Conservation (phyloP, 2,797 vertebrate species). For the Myioborus miniatus region DNA sequence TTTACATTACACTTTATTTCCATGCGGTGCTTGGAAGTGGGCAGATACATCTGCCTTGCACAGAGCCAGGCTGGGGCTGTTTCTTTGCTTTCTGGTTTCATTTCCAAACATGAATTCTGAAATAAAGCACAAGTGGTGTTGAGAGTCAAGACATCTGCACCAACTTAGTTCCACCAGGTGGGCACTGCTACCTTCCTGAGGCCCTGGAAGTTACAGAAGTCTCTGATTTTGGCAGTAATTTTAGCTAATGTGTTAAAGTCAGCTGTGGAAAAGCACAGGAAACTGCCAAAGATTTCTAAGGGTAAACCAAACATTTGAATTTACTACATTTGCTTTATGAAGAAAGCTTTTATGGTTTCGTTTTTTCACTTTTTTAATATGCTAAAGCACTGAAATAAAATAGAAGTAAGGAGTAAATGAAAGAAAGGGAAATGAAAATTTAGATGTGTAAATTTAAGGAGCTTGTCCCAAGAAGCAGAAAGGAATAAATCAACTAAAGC, state of each 20-base stretch:
- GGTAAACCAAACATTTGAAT: background rate
- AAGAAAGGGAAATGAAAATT: background rate
- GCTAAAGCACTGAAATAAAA: background rate
- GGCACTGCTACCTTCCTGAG: background rate
- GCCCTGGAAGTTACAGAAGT: background rate
- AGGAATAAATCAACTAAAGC: background rate
- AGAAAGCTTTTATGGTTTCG: background rate
- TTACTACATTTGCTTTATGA: background rate
- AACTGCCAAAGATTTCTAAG: background rate
- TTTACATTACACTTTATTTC: slow-evolving; percentile 4
- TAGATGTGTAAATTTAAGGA: background rate
- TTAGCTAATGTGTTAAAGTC: background rate
- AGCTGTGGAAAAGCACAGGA: background rate
- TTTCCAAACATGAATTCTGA: background rate
- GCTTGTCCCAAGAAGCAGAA: background rate
- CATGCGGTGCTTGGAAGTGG: background rate
- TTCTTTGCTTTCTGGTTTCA: background rate
- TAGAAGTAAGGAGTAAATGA: background rate
- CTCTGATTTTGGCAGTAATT: slow-evolving; percentile 4
- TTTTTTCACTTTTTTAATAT: background rate
- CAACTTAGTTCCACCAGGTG: background rate
- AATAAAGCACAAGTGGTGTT: background rate
- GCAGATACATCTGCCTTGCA: background rate
- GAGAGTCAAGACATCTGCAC: background rate
- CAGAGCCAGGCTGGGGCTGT: background rate